Conservation (phyloP, 2,113 vertebrate genomes). For the Equus przewalskii region DNA sequence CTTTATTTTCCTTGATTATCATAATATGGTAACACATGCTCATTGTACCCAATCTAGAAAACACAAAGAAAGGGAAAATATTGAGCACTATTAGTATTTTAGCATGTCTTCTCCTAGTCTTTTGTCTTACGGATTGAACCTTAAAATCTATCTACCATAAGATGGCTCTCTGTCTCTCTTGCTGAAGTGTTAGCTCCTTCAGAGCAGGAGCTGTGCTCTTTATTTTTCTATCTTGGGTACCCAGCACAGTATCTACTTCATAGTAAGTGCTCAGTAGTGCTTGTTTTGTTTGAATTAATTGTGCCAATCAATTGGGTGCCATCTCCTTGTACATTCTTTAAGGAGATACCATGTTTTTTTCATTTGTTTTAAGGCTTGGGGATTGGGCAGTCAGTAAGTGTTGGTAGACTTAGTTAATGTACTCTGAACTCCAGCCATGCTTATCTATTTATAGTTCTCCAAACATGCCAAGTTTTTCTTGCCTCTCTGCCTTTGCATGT, state of each 20-base stretch:
- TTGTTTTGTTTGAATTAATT: constrained; percentile 56
- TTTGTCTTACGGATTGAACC: neutral
- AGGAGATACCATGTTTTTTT: neutral
- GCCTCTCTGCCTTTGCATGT: constrained; percentile 46
- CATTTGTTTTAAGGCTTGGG: constrained; percentile 50
- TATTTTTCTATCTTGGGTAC: neutral
- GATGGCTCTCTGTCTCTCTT: neutral
- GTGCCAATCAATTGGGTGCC: neutral
- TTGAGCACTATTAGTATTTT: neutral
- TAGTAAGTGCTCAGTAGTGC: neutral
- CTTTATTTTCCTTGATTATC: constrained; percentile 32
- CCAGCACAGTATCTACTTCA: constrained; percentile 2
- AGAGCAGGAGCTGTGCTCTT: neutral
- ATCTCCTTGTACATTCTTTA: neutral
- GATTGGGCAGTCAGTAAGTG: constrained; percentile 41
- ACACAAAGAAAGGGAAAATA: constrained; percentile 1
- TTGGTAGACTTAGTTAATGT: constrained; percentile 61
- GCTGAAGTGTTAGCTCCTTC: constrained; percentile 9
- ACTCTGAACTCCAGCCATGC: constrained; percentile 42
- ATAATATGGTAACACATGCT: neutral
- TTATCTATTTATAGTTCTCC: constrained; percentile 66
- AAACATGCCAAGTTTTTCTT: constrained; percentile 55
- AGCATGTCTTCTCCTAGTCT: constrained; percentile 5
- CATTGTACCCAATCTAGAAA: constrained; percentile 20
- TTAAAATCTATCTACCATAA: neutral